These are phyloP conservation scores for Drosophila macrospina DNA, from an alignment of 2,888 invertebrate genomes.

Conservation along the genomic window DNA sequence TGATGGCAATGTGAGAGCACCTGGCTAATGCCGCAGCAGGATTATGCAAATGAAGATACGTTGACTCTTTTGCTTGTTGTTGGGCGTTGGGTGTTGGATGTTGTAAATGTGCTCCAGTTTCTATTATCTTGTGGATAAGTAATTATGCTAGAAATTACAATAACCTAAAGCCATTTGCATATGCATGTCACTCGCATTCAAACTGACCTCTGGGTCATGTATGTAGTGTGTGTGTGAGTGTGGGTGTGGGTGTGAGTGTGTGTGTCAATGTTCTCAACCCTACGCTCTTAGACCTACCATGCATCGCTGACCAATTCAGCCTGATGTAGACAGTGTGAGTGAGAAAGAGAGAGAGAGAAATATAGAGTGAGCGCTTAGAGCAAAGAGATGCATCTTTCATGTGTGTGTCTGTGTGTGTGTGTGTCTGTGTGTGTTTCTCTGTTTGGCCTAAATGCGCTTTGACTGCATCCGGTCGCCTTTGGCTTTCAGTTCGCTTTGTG, in stretches of 20 bases:
- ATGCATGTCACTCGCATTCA: conserved; percentile 25
- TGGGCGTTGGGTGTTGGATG: neutral
- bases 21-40: conserved; percentile 31
- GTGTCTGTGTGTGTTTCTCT: conserved; percentile 22
- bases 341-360: neutral
- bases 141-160: conserved; percentile 68
- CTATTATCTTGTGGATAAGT: conserved; percentile 67
- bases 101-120: conserved; percentile 45
- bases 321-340: conserved; percentile 2
- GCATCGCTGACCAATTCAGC: conserved; percentile 43
- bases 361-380: neutral
- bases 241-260: neutral
- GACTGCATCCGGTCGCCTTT: conserved; percentile 43
- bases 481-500: conserved; percentile 37
- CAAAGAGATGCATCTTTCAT: conserved; percentile 14
- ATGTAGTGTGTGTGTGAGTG: too few species aligned
- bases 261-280: conserved; percentile 32
- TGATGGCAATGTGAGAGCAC: neutral
- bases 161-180: conserved; percentile 60
- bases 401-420: too few species aligned
- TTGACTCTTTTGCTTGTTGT: conserved; percentile 17
- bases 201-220: conserved; percentile 32
- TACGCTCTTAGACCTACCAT: conserved; percentile 15
- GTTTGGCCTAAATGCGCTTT: conserved; percentile 52
- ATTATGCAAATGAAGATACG: conserved; percentile 59